Base-by-base conservation (phyloP, 2,113 vertebrate genomes). In the Opisthocomus hoazin region DNA sequence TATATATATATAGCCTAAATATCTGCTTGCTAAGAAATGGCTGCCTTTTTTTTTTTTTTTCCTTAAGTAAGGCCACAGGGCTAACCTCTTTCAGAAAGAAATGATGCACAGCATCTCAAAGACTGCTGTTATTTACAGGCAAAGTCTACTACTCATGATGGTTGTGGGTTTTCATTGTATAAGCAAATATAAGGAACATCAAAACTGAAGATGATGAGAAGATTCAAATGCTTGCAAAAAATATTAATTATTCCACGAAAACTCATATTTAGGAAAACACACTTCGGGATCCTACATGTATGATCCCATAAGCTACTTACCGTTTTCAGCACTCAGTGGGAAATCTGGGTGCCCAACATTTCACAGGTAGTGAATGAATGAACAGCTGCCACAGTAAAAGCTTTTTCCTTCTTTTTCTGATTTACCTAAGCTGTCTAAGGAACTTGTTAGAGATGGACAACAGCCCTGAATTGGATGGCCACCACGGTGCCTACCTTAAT, bases 11-110 rank as follows among this genome's bases (percentile, higher is more conserved):
- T 56, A 60, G 8, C 39, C 78, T 80, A 94, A 92, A 75, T 86
- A 89, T 66, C 36, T 92, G 39, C 30, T 92, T 78, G 64, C 73
- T 93, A 53, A 84, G 46, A 90, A 94, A 78, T 20, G 14, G 10
- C 5, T 81, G 15, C 11, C 22, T 0, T 8, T 50, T 51, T 20
- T 21, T 5, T 12, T 21, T 41, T 23, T 29, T 14, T 32, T 41
- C 11, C 20, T 79, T 84, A 68, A 66, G 32, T 18, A 64, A 85
- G 24, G 48, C 57, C 21, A 26, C 24, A 54, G 30, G 45, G 39
- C 14, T 60, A 48, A 83, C 30, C 18, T 79, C 61, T 80, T 94
- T 73, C 58, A 50, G 30, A 93, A 23, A 53, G 21, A 89, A 63
- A 65, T 30, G 4, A 70, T 66, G 45, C 6, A 2, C n/a, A 63